Evolutionary conservation across 2,888 invertebrate species (phyloP).

Genomic region (Andrena trimmerana): DNA sequence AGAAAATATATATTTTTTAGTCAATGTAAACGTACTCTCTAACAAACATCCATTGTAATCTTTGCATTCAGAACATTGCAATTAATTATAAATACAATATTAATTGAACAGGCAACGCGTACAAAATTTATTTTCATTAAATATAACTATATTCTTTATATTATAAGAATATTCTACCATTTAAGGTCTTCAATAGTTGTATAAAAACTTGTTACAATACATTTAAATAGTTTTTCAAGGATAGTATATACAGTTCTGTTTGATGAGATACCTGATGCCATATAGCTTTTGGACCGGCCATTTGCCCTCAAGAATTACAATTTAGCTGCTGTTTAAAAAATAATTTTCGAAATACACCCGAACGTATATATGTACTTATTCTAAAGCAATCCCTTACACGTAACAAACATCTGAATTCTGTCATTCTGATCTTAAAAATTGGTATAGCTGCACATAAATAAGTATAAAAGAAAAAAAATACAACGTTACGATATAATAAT

Average conservation of each 20-base stretch:
- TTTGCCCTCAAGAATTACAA: too few species aligned
- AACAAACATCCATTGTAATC: slow-evolving; percentile 32
- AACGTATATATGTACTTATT: not conserved
- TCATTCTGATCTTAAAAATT: slow-evolving; percentile 11
- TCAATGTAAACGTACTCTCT: slow-evolving; percentile 10
- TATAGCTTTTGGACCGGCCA: too few species aligned
- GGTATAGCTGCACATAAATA: not conserved
- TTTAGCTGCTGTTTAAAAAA: too few species aligned
- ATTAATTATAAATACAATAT: slow-evolving; percentile 9
- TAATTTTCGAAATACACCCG: too few species aligned
- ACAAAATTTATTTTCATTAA: slow-evolving; percentile 24
- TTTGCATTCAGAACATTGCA: slow-evolving; percentile 13
- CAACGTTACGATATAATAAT: not conserved
- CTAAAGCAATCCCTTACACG: not conserved
- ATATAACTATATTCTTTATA: slow-evolving; percentile 19
- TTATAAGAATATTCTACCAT: slow-evolving; percentile 17
- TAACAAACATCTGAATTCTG: not conserved
- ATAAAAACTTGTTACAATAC: not conserved
- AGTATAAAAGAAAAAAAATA: slow-evolving; percentile 18
- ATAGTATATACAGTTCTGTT: too few species aligned
- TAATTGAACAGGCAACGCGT: slow-evolving; percentile 13
- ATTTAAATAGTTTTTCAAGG: not conserved
- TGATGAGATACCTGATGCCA: too few species aligned
- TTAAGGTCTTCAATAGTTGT: slow-evolving; percentile 4
- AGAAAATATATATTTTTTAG: slow-evolving; percentile 51